A percentile compares a stretch with the other conserved stretches of the same genome.
Conservation (phyloP, 2,888 invertebrate species). For the Lasiommata megera region DNA sequence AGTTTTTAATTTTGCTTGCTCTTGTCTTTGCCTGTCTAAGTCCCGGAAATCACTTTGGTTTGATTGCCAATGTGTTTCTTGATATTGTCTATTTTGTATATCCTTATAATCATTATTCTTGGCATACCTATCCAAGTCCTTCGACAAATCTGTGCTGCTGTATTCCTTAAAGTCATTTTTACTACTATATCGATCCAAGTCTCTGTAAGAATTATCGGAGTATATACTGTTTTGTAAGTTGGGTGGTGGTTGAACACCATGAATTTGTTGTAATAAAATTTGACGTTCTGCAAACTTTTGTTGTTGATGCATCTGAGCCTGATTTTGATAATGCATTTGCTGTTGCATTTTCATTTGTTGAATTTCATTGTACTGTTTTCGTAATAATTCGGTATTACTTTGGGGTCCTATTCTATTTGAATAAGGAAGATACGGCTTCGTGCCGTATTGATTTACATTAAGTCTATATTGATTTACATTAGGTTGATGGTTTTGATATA, state of each 20-base stretch:
- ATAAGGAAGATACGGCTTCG: constrained; percentile 75
- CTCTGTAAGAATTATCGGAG: constrained; percentile 71
- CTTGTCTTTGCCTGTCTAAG: constrained; percentile 55
- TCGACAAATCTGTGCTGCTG: constrained; percentile 65
- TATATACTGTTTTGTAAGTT: constrained; percentile 76
- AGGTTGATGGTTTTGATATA: constrained; percentile 80
- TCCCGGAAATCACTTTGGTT: constrained; percentile 64
- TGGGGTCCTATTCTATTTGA: constrained; percentile 75
- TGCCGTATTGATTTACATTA: constrained; percentile 71
- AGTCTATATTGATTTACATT: constrained; percentile 53
- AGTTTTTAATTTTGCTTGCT: constrained; percentile 57
- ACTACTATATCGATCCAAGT: constrained; percentile 70
- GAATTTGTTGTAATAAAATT: constrained; percentile 82
- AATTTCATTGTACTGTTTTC: constrained; percentile 83
- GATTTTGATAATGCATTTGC: constrained; percentile 83
- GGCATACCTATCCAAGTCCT: constrained; percentile 61
- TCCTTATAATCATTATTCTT: constrained; percentile 69
- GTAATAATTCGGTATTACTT: constrained; percentile 82
- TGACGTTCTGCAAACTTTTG: constrained; percentile 84
- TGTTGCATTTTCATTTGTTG: constrained; percentile 84
- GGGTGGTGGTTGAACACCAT: constrained; percentile 75
- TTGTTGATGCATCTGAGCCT: constrained; percentile 83
- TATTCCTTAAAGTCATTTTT: constrained; percentile 71
- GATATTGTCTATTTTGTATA: constrained; percentile 60
- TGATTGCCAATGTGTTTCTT: constrained; percentile 66